These are phyloP conservation scores for Drosophila diplacantha DNA, from an alignment of 2,888 invertebrate genomes.

Conservation along the genomic window DNA sequence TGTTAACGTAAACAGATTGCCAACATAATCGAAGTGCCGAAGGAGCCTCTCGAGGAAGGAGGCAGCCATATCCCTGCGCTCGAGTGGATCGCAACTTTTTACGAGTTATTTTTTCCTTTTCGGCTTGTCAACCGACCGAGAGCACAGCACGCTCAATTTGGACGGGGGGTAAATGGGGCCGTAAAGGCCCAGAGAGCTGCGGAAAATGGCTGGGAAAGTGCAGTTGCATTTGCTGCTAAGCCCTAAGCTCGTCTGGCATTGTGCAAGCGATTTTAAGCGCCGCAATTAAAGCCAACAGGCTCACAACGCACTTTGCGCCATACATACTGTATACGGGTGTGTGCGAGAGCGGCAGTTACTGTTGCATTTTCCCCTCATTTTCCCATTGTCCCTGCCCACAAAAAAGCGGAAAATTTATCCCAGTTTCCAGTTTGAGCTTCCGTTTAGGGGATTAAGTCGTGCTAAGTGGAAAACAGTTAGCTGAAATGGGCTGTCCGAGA, in stretches of 20 bases:
- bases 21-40: conserved; percentile 33
- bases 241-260: conserved; percentile 21
- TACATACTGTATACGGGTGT: not conserved
- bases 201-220: conserved; percentile 16
- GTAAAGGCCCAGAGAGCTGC: not conserved
- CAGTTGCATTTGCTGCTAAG: conserved; percentile 20
- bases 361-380: conserved; percentile 25
- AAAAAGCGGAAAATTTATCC: conserved; percentile 17
- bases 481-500: conserved; percentile 18
- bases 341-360: conserved; percentile 9
- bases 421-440: conserved; percentile 36
- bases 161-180: conserved; percentile 21
- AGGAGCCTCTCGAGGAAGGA: conserved; percentile 13
- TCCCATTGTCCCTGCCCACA: conserved; percentile 15
- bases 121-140: conserved; percentile 27
- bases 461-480: conserved; percentile 33
- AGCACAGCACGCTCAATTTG: conserved; percentile 36
- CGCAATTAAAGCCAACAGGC: conserved; percentile 59
- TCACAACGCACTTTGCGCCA: conserved; percentile 37
- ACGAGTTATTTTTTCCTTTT: conserved; percentile 19
- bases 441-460: conserved; percentile 35
- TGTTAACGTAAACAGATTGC: conserved; percentile 42
- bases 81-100: conserved; percentile 19
- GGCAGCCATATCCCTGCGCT: conserved; percentile 26
- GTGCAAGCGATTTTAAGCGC: conserved; percentile 45